Base-by-base conservation (phyloP, 1,140 invertebrate species). In the Caenorhabditis remanei region DNA sequence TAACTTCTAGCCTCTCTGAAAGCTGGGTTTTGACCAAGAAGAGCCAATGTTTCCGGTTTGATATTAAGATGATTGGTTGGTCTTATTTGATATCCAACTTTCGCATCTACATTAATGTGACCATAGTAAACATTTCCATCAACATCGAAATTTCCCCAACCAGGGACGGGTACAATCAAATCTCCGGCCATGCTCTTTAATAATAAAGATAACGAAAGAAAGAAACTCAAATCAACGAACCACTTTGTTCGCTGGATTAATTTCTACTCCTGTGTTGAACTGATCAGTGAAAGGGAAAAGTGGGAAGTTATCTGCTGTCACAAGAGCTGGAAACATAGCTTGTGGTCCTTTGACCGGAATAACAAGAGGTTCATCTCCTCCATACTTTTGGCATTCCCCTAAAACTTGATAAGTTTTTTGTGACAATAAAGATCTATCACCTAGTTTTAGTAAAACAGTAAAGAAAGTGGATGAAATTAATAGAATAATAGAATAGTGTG, bases 191-290 rank as follows among this genome's bases (percentile, higher is more conserved):
- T 32, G 8, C 86, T 85, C 89, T 90, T n/a, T 53, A 82, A 86
- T 11, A 43, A 50, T 6, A 24, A 11, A n/a, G 55, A 48, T 32
- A 16, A 24, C 0, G n/a, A 86, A 83, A 21, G 8, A 50, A 63
- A 24, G 0, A 48, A 83, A 13, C 48, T 46, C 9, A 58, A 32
- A 9, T 11, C 7, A 50, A 85, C 87, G 32, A 61, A 90, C 89
- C 16, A 89, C 65, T 88, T 90, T 90, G 63, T 90, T 90, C 14
- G 89, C 89, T 16, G 89, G 89, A 88, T 90, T 90, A 7, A 89
- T 65, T 65, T 90, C 89, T 4, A 90, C 56, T 9, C 89, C 89
- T 14, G 88, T 89, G 63, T 90, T 90, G 46, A 89, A 89, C 58
- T 89, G 88, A 71, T 90, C 89, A 43, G 89, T 90, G 46, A 90